phyloP scores from a whole-genome alignment of 2,113 vertebrate species.

The Galbula dea region DNA sequence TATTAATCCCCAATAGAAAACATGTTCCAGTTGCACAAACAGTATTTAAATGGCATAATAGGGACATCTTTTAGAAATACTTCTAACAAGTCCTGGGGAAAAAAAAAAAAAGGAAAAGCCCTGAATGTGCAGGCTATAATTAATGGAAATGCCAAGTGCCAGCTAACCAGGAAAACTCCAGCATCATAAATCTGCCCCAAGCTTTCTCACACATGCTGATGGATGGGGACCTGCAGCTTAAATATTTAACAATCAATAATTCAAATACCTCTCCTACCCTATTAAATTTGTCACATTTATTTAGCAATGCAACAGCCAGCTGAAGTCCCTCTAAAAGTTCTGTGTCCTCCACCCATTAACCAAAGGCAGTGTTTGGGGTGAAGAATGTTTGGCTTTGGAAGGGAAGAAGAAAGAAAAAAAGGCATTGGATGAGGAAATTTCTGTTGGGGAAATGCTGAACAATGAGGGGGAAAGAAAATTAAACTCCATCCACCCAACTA shows the following conservation, averaged over 20 bases:
- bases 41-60: constrained; percentile 66
- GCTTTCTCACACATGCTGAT: constrained; percentile 70
- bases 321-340: constrained; percentile 37
- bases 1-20: constrained; percentile 67
- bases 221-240: constrained; percentile 75
- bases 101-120: constrained; percentile 5
- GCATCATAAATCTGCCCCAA: constrained; percentile 75
- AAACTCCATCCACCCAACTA: not conserved
- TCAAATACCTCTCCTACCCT: constrained; percentile 76
- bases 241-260: constrained; percentile 82
- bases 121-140: constrained; percentile 67
- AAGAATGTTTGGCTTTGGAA: not conserved
- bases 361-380: not conserved
- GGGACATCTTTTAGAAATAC: constrained; percentile 61
- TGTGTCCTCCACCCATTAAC: not conserved
- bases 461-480: not conserved
- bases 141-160: constrained; percentile 78
- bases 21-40: constrained; percentile 60
- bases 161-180: constrained; percentile 76
- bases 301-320: constrained; percentile 65
- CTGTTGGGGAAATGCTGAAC: not conserved
- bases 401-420: no score
- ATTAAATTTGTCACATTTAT: constrained; percentile 77
- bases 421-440: not conserved
- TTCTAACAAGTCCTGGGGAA: constrained; percentile 21